Evolutionary conservation across 2,888 invertebrate genomes (phyloP), one percentile per base, ranked within the genome.

Genomic region (Cerastis rubricosa): DNA sequence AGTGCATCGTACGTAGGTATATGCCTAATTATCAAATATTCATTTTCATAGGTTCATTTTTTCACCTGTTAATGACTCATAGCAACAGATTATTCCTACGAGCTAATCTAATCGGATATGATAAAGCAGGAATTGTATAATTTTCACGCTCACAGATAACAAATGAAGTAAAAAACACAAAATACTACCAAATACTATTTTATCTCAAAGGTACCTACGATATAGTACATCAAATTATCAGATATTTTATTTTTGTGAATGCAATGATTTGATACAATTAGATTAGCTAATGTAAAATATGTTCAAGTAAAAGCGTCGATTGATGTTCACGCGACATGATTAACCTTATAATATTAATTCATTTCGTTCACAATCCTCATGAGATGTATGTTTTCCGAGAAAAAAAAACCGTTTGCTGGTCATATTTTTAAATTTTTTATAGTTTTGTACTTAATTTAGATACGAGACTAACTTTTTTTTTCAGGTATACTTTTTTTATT

Each of bases 331-430:
- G 2, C 14, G 54, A 43, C 14, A 49, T 17, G 8, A 29, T 72
- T 29, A 22, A 12, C 12, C 22, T 51, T 14, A 40, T 47, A 17
- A 71, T 45, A 25, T 59, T 25, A 73, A 51, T 19, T 74, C 51
- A 65, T 85, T 85, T 29, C 68, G 82, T 77, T 74, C 77, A 68
- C 73, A 69, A 76, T 71, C 1, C 0, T 54, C 29, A 57, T 72
- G 8, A 43, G n/a, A 57, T 71, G 25, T 64, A 25, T 61, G 1
- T 72, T 71, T 63, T 47, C 22, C 7, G 85, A 83, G 82, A 78
- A 87, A 76, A 87, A 76, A 40, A 61, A 85, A 81, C 80, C 81
- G 72, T 87, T 86, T 68, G 40, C 80, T 81, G 43, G 12, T 61
- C 45, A 49, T 54, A 29, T 66, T 80, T 14, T 12, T 22, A 49